These are phyloP conservation scores for Microplitis mediator DNA, from an alignment of 1,140 invertebrate genomes.

Conservation along the genomic window DNA sequence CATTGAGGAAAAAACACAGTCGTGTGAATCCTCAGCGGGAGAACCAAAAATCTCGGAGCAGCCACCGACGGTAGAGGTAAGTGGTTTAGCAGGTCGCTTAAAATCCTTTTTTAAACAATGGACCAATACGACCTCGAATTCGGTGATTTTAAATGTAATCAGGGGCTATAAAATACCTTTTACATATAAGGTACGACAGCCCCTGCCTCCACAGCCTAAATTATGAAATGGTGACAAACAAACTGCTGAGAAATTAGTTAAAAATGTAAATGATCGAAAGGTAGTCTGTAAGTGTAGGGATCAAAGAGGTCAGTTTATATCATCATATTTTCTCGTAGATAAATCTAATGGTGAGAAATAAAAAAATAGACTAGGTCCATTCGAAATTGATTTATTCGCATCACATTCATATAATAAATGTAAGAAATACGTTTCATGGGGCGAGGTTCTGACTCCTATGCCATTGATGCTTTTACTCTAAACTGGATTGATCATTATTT, in stretches of 20 bases:
- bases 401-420: constrained; percentile 6
- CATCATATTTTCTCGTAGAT: constrained; percentile 1
- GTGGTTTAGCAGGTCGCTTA: not conserved
- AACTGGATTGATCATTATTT: too few species aligned
- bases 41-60: not conserved
- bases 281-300: not conserved
- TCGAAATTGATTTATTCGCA: constrained; percentile 3
- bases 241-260: not conserved
- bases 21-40: not conserved
- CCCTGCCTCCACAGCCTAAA: not conserved
- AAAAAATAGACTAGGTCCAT: too few species aligned
- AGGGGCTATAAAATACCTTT: not conserved
- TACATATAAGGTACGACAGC: not conserved
- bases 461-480: too few species aligned
- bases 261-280: not conserved
- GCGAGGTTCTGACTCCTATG: too few species aligned
- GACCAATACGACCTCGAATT: not conserved
- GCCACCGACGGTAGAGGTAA: not conserved
- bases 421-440: too few species aligned
- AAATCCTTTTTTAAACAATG: not conserved
- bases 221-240: not conserved
- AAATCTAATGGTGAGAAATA: constrained; percentile 2
- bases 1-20: not conserved
- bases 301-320: not conserved
- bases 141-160: not conserved